A percentile compares a stretch with the other conserved stretches of the same genome.
Conservation (phyloP, 2,888 invertebrate genomes). For the Mechanitis messenoides region DNA sequence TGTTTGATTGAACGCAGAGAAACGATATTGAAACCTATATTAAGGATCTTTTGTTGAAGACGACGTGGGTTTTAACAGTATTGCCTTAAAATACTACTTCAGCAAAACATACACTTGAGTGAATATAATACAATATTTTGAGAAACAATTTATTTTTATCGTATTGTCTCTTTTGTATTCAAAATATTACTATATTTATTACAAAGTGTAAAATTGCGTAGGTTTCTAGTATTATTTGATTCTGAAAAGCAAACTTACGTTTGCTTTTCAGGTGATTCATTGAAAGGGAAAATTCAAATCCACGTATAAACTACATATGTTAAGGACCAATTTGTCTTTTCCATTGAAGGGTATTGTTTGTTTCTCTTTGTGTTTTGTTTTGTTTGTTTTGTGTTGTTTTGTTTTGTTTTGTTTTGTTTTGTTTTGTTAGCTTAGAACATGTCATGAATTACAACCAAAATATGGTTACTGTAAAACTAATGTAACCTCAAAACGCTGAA, state of each 20-base stretch:
- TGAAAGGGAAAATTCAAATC: background rate
- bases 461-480: background rate
- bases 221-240: background rate
- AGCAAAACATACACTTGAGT: too few relatives aligned
- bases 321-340: conserved; percentile 4
- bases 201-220: background rate
- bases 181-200: too few relatives aligned
- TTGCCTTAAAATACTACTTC: background rate
- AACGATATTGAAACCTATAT: background rate
- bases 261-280: background rate
- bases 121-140: too few relatives aligned
- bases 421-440: background rate
- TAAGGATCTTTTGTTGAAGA: background rate
- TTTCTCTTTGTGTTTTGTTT: background rate
- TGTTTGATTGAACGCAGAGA: background rate
- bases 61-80: conserved; percentile 1
- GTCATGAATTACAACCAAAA: conserved; percentile 1
- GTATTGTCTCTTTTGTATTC: too few relatives aligned
- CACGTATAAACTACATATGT: conserved; percentile 1
- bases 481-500: background rate
- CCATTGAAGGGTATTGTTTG: background rate
- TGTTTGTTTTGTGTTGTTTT: background rate
- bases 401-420: background rate
- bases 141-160: too few relatives aligned
- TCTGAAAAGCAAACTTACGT: background rate